Evolutionary conservation across 2,113 vertebrate species (phyloP).

Genomic region (Apaloderma vittatum): DNA sequence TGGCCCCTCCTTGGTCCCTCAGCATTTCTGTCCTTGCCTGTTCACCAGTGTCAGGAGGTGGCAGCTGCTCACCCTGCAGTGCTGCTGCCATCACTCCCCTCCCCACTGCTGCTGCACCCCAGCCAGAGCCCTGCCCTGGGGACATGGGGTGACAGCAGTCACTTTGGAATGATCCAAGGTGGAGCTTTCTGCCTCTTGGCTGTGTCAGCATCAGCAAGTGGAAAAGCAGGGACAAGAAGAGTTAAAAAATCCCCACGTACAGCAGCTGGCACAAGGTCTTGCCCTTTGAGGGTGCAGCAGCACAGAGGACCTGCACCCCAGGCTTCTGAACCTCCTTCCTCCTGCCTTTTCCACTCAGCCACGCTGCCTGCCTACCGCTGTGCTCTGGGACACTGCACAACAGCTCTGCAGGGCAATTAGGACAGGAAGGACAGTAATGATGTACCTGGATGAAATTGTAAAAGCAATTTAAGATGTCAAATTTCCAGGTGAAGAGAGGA

Average conservation of each 20-base stretch:
- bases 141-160: background rate
- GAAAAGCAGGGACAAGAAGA: background rate
- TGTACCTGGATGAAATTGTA: background rate
- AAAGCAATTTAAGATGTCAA: background rate
- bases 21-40: background rate
- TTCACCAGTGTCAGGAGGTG: background rate
- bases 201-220: background rate
- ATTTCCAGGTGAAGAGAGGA: background rate
- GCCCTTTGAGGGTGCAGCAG: background rate
- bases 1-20: background rate
- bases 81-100: background rate
- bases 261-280: background rate
- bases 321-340: background rate
- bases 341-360: background rate
- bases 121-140: background rate
- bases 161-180: background rate
- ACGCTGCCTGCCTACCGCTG: background rate
- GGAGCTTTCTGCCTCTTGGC: background rate
- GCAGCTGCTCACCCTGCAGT: background rate
- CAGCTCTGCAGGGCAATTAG: background rate
- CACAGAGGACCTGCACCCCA: background rate
- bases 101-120: background rate
- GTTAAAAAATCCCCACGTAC: background rate
- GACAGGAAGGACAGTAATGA: background rate
- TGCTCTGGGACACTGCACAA: background rate